Evolutionary conservation across 1,140 invertebrate species (phyloP).

Genomic region (Agrilus planipennis): DNA sequence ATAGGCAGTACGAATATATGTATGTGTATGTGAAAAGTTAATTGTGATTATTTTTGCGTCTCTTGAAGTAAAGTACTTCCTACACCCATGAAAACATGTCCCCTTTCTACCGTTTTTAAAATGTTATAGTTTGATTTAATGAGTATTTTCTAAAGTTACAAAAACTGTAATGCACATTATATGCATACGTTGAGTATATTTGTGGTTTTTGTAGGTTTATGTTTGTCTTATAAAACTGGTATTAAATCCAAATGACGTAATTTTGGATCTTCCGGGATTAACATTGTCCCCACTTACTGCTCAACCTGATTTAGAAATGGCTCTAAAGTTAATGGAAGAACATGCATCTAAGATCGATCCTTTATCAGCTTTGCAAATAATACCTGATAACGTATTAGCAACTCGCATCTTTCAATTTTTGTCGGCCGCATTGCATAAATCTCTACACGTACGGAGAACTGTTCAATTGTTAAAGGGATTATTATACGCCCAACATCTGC

Average conservation of each 20-base stretch:
- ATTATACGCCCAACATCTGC: constrained; percentile 68
- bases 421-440: constrained; percentile 61
- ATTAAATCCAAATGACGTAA: constrained; percentile 44
- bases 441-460: constrained; percentile 55
- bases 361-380: constrained; percentile 51
- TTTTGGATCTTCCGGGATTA: constrained; percentile 36
- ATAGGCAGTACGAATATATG: too few species aligned
- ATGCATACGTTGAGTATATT: too few species aligned
- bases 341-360: constrained; percentile 75
- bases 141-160: too few species aligned
- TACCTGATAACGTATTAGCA: constrained; percentile 66
- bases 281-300: constrained; percentile 44
- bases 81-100: too few species aligned
- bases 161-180: background rate
- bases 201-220: constrained; percentile 48
- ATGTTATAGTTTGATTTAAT: too few species aligned
- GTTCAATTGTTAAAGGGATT: constrained; percentile 71
- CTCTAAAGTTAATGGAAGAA: constrained; percentile 65
- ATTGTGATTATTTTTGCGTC: too few species aligned
- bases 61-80: too few species aligned
- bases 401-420: constrained; percentile 63
- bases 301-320: constrained; percentile 62
- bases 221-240: constrained; percentile 51
- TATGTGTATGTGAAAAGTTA: too few species aligned
- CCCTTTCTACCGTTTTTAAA: too few species aligned